A percentile compares a stretch with the other conserved stretches of the same genome.
Evolutionary conservation across 2,797 vertebrate genomes (phyloP).

Genomic region (Myiotriccus ornatus): DNA sequence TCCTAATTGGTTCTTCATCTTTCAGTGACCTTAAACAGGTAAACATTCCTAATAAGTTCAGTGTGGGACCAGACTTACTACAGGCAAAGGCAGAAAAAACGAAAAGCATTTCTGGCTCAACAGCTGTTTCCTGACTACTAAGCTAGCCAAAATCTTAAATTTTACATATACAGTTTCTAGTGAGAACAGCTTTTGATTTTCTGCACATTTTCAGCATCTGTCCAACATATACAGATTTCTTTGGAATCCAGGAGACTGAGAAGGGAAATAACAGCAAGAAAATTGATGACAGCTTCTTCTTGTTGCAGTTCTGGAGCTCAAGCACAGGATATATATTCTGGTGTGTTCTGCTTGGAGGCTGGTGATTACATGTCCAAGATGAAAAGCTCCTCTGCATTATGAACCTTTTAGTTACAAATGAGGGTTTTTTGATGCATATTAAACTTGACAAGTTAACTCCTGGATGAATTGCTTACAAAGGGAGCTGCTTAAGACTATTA

Average conservation of each 20-base stretch:
- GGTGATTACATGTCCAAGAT: conserved; percentile 41
- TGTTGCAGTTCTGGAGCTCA: background rate
- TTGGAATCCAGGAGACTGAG: background rate
- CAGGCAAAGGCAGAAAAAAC: background rate
- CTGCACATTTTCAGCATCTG: background rate
- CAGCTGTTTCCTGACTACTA: background rate
- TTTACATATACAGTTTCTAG: background rate
- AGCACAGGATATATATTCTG: background rate
- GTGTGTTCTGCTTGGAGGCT: conserved; percentile 7
- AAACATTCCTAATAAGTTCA: background rate
- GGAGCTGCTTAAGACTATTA: conserved; percentile 60
- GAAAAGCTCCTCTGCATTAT: conserved; percentile 57
- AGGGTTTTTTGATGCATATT: conserved; percentile 41
- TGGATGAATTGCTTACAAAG: conserved; percentile 67
- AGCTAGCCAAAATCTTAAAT: background rate
- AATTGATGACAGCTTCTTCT: background rate
- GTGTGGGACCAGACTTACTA: background rate
- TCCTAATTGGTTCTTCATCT: background rate
- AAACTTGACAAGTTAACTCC: conserved; percentile 63
- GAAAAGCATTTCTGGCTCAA: background rate
- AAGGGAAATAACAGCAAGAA: background rate
- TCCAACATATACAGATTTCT: background rate
- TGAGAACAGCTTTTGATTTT: background rate
- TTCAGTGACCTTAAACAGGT: background rate
- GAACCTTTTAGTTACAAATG: conserved; percentile 60